Evolutionary conservation across 2,113 vertebrate genomes (phyloP).

Genomic region (Plestiodon gilberti): DNA sequence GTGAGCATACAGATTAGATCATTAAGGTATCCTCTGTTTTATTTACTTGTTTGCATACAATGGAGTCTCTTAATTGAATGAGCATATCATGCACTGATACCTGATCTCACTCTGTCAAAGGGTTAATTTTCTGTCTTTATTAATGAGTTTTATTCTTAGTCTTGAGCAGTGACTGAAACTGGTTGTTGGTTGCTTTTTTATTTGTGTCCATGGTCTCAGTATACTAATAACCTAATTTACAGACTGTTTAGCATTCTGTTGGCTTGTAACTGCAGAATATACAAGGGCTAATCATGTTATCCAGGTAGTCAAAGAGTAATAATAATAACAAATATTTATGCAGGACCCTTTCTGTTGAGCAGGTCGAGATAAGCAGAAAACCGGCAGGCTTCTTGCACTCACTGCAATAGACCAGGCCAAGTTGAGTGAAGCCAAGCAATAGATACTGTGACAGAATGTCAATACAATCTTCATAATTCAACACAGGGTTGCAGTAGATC

Average conservation of each 20-base stretch:
- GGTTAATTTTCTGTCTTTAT: constrained; percentile 56
- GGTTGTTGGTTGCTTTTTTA: constrained; percentile 27
- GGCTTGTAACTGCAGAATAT: constrained; percentile 20
- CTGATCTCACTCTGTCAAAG: constrained; percentile 50
- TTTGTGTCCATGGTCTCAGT: constrained; percentile 29
- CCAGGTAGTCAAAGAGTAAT: constrained; percentile 7
- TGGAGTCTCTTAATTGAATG: constrained; percentile 66
- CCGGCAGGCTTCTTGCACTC: constrained; percentile 29
- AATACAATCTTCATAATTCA: constrained; percentile 52
- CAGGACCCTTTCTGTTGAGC: constrained; percentile 26
- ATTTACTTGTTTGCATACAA: constrained; percentile 63
- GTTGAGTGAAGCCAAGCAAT: constrained; percentile 21
- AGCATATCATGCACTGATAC: constrained; percentile 39
- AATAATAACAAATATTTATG: background rate
- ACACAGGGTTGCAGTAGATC: constrained; percentile 32
- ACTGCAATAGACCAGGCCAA: constrained; percentile 32
- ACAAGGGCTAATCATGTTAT: constrained; percentile 30
- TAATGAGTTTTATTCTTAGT: constrained; percentile 59
- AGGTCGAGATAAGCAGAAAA: constrained; percentile 45
- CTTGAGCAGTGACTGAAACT: constrained; percentile 29
- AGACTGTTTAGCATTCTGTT: constrained; percentile 36
- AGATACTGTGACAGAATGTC: constrained; percentile 16
- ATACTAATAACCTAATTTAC: constrained; percentile 39
- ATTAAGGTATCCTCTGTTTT: constrained; percentile 62
- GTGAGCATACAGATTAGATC: constrained; percentile 70